Base-by-base conservation (phyloP, 2,113 vertebrate genomes). In the Osmerus mordax region DNA sequence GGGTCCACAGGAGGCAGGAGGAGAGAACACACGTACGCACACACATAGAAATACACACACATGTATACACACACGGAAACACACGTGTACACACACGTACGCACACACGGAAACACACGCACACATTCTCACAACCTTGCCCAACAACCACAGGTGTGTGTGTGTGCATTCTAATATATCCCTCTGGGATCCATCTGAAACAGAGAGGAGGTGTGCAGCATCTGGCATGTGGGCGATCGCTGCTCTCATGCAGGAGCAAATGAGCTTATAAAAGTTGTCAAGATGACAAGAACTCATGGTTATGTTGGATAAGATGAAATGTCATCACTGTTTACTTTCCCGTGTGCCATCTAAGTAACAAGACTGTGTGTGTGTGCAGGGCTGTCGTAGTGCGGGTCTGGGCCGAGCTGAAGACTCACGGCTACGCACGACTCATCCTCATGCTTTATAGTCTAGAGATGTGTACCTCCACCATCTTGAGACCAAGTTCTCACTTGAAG, bases 271-370 rank as follows among this genome's bases (percentile, higher is more conserved):
- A 29, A 12, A 3, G 1, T 36, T 21, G 70, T 23, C 23, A 65
- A 12, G 7, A 12, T 47, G 23, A 60, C 58, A 3, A 60, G 23
- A 23, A 23, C 58, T 23, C 58, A 9, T 9, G 13, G n/a, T 23
- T 60, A 62, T 28, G 28, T 62, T 36, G 29, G 9, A 65, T 41
- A 18, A 15, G 15, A 72, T 67, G 70, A 70, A 76, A 36, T 60
- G 47, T 63, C 19, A 67, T 41, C 65, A 56, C 70, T 19, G 72
- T 84, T 79, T 72, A 69, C 74, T 69, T 69, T 73, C 70, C 19
- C 7, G 69, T 81, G 86, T 89, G 88, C 87, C 87, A 88, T 87
- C 54, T 72, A 65, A 81, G 63, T 53, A 9, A 70, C 66, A 60
- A 60, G 12, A 11, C 2, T n/a, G 58, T 19, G 47, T 71, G 41